phyloP scores from a whole-genome alignment of 2,888 invertebrate genomes.

The Lissocephala sabroskyi region DNA sequence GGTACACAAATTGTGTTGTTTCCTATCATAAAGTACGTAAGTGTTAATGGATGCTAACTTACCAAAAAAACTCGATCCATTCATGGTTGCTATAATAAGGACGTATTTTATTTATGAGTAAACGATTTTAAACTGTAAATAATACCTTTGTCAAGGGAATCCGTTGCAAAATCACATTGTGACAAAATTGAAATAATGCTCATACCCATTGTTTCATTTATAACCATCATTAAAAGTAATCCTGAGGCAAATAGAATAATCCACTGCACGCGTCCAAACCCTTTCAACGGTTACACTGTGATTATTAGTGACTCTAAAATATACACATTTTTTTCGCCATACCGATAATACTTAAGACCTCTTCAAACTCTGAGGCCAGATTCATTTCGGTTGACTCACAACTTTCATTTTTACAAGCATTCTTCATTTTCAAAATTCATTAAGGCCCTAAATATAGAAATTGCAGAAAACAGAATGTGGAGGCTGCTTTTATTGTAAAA shows the following conservation, averaged over 20 bases:
- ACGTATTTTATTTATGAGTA: no score
- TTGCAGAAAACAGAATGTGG: no score
- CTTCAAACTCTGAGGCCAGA: conserved; percentile 65
- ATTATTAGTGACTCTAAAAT: no score
- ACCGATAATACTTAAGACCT: conserved; percentile 57
- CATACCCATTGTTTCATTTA: conserved; percentile 80
- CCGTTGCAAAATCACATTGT: conserved; percentile 78
- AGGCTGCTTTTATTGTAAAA: no score
- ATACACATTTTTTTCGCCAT: conserved; percentile 4
- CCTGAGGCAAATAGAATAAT: conserved; percentile 77
- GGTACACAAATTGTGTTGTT: no score
- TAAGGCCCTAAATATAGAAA: no score
- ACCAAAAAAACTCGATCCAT: conserved; percentile 80
- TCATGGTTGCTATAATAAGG: conserved; percentile 79
- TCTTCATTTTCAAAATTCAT: no score
- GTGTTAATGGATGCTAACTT: conserved; percentile 30
- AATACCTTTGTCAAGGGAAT: conserved; percentile 73
- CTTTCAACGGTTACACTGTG: no score
- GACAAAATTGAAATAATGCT: conserved; percentile 81
- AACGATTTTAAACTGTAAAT: no score
- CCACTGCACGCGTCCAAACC: conserved; percentile 79
- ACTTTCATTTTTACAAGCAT: no score
- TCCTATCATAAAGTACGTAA: no score
- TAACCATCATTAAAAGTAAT: conserved; percentile 78
- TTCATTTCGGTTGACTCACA: no score